Evolutionary conservation across 2,888 invertebrate species (phyloP).

Genomic region (Euplagia quadripunctaria): DNA sequence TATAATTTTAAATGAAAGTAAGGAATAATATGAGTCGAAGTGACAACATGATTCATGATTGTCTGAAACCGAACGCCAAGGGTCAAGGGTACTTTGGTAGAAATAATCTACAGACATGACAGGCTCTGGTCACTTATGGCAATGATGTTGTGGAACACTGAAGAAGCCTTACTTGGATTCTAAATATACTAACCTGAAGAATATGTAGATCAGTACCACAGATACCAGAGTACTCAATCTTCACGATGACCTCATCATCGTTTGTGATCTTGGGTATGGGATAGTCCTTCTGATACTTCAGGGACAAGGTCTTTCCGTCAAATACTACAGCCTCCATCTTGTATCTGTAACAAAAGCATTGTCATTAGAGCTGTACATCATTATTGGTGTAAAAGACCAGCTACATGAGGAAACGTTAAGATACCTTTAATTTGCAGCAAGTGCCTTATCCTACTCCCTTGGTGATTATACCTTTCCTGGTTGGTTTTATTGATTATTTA

Average conservation of each 20-base stretch:
- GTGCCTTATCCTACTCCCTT: no score
- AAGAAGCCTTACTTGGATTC: neutral
- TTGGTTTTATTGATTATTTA: no score
- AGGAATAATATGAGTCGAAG: no score
- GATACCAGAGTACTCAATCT: constrained; percentile 90
- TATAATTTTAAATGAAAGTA: neutral
- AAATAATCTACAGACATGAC: no score
- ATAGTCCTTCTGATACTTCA: constrained; percentile 77
- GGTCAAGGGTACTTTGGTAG: no score
- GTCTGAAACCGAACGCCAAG: no score
- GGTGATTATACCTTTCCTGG: no score
- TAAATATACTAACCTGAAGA: neutral
- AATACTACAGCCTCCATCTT: constrained; percentile 88
- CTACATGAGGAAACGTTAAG: no score
- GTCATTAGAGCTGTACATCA: neutral
- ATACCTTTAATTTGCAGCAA: no score
- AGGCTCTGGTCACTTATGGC: no score
- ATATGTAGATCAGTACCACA: constrained; percentile 93
- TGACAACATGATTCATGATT: no score
- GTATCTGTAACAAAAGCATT: constrained; percentile 32
- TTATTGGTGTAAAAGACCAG: neutral
- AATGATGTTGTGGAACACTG: neutral
- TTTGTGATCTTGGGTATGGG: constrained; percentile 81
- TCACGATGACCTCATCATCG: constrained; percentile 89
- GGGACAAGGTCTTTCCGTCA: constrained; percentile 75